These are phyloP conservation scores for Lucifuga dentata DNA, from an alignment of 2,113 vertebrate genomes.

Conservation along the genomic window DNA sequence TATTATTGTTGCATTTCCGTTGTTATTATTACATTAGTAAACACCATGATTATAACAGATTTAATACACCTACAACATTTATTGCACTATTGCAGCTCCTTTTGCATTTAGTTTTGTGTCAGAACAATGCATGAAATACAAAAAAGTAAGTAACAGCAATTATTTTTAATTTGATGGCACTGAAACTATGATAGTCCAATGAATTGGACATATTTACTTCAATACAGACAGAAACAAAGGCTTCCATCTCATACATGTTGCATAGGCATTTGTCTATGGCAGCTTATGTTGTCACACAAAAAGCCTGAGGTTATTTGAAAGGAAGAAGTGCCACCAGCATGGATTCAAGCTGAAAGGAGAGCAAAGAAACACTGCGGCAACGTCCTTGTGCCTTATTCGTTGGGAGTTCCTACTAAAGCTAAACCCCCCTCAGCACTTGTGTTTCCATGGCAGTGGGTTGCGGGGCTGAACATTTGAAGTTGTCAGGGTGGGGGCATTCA, in stretches of 20 bases:
- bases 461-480: constrained; percentile 9
- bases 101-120: background rate
- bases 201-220: background rate
- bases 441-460: constrained; percentile 20
- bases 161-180: too few relatives aligned
- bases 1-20: too few relatives aligned
- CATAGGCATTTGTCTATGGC: constrained; percentile 20
- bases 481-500: background rate
- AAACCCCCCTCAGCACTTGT: background rate
- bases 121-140: too few relatives aligned
- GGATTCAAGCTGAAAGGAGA: constrained; percentile 1
- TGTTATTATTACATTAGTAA: too few relatives aligned
- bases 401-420: constrained; percentile 2
- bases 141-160: too few relatives aligned
- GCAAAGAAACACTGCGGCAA: constrained; percentile 3
- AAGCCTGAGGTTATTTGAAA: constrained; percentile 1
- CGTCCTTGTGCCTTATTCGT: background rate
- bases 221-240: constrained; percentile 7
- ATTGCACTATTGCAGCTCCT: background rate
- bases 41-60: too few relatives aligned
- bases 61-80: too few relatives aligned
- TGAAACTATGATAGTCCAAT: background rate
- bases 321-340: background rate
- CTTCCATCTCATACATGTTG: background rate
- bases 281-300: constrained; percentile 11